Evolutionary conservation across 2,113 vertebrate genomes (phyloP).

Genomic region (Forbesichthys papilliferus): DNA sequence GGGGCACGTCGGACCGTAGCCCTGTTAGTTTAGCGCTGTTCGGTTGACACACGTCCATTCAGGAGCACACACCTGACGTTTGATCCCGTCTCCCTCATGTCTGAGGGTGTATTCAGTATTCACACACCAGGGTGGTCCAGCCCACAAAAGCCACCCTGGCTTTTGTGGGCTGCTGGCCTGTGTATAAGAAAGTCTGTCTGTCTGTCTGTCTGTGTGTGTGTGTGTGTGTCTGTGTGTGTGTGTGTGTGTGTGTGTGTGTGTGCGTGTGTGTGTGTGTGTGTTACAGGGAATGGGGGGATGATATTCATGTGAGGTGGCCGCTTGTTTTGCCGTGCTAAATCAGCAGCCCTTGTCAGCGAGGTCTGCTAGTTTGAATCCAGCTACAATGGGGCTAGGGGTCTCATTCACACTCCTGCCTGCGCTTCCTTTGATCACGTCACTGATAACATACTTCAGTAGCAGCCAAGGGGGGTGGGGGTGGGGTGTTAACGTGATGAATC

Average conservation of each 20-base stretch:
- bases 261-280: slow-evolving; percentile 15
- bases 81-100: slow-evolving; percentile 37
- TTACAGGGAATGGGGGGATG: slow-evolving; percentile 21
- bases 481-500: slow-evolving; percentile 64
- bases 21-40: slow-evolving; percentile 23
- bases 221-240: slow-evolving; percentile 26
- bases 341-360: slow-evolving; percentile 57
- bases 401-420: slow-evolving; percentile 59
- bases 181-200: slow-evolving; percentile 26
- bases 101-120: slow-evolving; percentile 54
- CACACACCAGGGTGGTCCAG: slow-evolving; percentile 63
- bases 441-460: slow-evolving; percentile 64
- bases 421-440: slow-evolving; percentile 53
- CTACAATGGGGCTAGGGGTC: slow-evolving; percentile 62
- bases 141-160: slow-evolving; percentile 34
- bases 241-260: slow-evolving; percentile 20
- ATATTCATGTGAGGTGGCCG: slow-evolving; percentile 58
- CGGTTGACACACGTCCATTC: slow-evolving; percentile 38
- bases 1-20: slow-evolving; percentile 17
- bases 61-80: slow-evolving; percentile 49
- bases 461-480: slow-evolving; percentile 9
- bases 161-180: background rate
- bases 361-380: slow-evolving; percentile 50
- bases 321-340: slow-evolving; percentile 63
- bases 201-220: slow-evolving; percentile 9